Evolutionary conservation across 2,888 invertebrate genomes (phyloP).

Genomic region (Morpho deidamia): DNA sequence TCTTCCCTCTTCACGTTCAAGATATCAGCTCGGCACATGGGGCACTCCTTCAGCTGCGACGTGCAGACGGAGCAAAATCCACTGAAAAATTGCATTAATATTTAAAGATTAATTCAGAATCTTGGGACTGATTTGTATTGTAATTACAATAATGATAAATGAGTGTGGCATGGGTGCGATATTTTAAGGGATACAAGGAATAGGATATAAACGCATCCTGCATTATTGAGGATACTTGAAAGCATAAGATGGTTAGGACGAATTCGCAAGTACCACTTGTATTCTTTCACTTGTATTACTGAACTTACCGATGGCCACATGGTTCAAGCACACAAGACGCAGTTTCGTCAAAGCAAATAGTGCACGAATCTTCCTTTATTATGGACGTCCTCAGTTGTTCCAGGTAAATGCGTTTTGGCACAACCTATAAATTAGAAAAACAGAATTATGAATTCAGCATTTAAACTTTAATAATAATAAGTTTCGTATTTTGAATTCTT

Average conservation of each 20-base stretch:
- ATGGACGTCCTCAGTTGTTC: slow-evolving; percentile 85
- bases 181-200: too few species aligned
- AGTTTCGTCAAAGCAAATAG: slow-evolving; percentile 89
- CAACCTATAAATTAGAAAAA: slow-evolving; percentile 75
- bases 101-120: too few species aligned
- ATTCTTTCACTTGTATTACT: neutral
- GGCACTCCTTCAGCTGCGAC: slow-evolving; percentile 88
- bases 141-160: too few species aligned
- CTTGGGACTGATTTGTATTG: too few species aligned
- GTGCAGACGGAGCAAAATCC: slow-evolving; percentile 92
- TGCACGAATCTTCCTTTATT: slow-evolving; percentile 90
- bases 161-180: too few species aligned
- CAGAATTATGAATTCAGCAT: too few species aligned
- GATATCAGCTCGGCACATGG: slow-evolving; percentile 85
- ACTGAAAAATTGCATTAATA: slow-evolving; percentile 54
- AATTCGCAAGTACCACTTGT: too few species aligned
- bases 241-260: neutral
- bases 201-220: too few species aligned
- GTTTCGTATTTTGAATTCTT: too few species aligned
- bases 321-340: slow-evolving; percentile 87
- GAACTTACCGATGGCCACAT: slow-evolving; percentile 87
- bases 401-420: slow-evolving; percentile 89
- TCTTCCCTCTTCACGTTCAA: slow-evolving; percentile 36
- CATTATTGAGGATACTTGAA: neutral
- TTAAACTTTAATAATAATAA: neutral